phyloP scores from a whole-genome alignment of 2,888 invertebrate genomes.

The Oeneis ivallda region DNA sequence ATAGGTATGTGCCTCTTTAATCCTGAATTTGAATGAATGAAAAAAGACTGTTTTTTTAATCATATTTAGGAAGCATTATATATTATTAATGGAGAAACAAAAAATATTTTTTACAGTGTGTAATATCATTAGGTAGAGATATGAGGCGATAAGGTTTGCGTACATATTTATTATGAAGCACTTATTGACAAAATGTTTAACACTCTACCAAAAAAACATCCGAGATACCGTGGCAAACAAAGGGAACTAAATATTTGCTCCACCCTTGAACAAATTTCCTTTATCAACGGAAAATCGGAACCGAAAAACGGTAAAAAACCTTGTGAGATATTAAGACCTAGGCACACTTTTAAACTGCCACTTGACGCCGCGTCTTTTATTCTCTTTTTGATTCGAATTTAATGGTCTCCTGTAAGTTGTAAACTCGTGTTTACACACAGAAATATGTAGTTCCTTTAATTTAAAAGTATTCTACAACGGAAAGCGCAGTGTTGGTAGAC shows the following conservation, averaged over 20 bases:
- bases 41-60: no score
- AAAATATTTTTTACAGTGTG: no score
- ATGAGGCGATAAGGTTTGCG: background rate
- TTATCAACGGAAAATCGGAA: constrained; percentile 10
- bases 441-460: no score
- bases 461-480: no score
- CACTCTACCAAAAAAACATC: constrained; percentile 14
- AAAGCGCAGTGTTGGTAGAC: no score
- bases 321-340: background rate
- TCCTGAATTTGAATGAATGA: no score
- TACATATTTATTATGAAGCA: background rate
- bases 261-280: constrained; percentile 18
- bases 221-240: background rate
- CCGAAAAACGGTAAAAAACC: background rate
- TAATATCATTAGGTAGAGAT: background rate
- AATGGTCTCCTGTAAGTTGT: background rate
- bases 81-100: no score
- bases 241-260: constrained; percentile 18
- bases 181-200: constrained; percentile 11
- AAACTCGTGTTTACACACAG: no score
- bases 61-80: no score
- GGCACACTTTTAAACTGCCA: background rate
- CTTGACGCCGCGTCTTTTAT: background rate
- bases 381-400: background rate
- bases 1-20: no score